These are phyloP conservation scores for Ecliptopera silaceata DNA, from an alignment of 2,888 invertebrate genomes.

Conservation along the genomic window DNA sequence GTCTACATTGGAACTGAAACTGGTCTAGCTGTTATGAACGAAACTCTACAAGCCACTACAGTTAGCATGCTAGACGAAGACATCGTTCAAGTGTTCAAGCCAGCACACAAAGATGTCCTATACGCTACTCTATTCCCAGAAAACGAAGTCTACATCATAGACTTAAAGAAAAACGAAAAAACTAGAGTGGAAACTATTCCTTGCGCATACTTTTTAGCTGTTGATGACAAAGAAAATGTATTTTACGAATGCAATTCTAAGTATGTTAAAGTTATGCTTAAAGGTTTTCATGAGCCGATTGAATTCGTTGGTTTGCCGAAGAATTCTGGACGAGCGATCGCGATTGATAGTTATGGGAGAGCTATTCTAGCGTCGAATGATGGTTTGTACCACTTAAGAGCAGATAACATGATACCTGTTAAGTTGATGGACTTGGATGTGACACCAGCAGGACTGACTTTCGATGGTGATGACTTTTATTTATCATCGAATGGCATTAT, in stretches of 20 bases:
- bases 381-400: slow-evolving; percentile 64
- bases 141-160: slow-evolving; percentile 63
- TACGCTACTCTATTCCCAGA: slow-evolving; percentile 69
- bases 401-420: slow-evolving; percentile 65
- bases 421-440: slow-evolving; percentile 72
- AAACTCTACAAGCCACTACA: slow-evolving; percentile 58
- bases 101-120: slow-evolving; percentile 53
- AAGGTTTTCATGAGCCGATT: slow-evolving; percentile 70
- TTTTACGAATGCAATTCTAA: slow-evolving; percentile 76
- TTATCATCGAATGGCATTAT: slow-evolving; percentile 65
- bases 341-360: slow-evolving; percentile 52
- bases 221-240: slow-evolving; percentile 64
- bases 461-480: slow-evolving; percentile 56
- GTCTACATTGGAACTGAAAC: slow-evolving; percentile 70
- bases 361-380: slow-evolving; percentile 69
- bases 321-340: slow-evolving; percentile 66
- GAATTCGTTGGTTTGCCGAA: slow-evolving; percentile 72
- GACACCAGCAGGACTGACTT: slow-evolving; percentile 64
- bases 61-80: slow-evolving; percentile 69
- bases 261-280: slow-evolving; percentile 69
- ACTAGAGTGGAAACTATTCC: slow-evolving; percentile 60
- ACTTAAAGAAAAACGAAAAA: slow-evolving; percentile 63
- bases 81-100: slow-evolving; percentile 70
- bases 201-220: slow-evolving; percentile 71
- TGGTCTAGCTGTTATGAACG: slow-evolving; percentile 62